Evolutionary conservation across 92 coral and sea anemone genomes (phyloP).

Genomic region (Micromussa lordhowensis): DNA sequence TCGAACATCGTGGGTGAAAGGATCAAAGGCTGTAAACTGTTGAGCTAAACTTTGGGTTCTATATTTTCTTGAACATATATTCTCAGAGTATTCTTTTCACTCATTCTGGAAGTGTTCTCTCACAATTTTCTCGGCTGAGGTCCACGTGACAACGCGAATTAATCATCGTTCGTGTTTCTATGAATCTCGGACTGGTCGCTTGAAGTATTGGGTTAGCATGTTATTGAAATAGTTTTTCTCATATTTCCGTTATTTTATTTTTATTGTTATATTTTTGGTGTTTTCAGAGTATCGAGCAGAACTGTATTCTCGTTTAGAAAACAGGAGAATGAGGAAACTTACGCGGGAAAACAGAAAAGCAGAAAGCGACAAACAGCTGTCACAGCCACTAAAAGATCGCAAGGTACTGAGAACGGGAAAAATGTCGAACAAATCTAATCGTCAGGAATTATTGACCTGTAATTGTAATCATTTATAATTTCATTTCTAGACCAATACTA

Average conservation of each 20-base stretch:
- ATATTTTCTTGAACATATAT: too few species aligned
- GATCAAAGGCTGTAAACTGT: not conserved
- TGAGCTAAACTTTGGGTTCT: not conserved
- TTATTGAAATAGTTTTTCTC: not conserved
- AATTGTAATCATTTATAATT: not conserved
- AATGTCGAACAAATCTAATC: not conserved
- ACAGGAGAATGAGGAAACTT: conserved; percentile 22
- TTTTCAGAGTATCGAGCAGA: conserved; percentile 59
- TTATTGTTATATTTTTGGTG: not conserved
- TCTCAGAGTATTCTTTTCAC: too few species aligned
- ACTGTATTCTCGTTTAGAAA: conserved; percentile 46
- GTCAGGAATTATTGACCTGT: not conserved
- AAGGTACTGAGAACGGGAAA: not conserved
- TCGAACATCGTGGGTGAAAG: too few species aligned
- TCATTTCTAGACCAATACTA: conserved; percentile 1
- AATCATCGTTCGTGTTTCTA: too few species aligned
- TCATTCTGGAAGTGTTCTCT: not conserved
- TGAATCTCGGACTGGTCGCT: too few species aligned
- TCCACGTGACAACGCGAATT: not conserved
- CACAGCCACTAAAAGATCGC: conserved; percentile 1
- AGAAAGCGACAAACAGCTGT: not conserved
- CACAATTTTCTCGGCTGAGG: not conserved
- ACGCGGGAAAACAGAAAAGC: conserved; percentile 15
- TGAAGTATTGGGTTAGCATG: not conserved
- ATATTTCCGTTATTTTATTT: not conserved